Evolutionary conservation across 2,797 vertebrate species (phyloP).

Genomic region (Sebastes jordani): DNA sequence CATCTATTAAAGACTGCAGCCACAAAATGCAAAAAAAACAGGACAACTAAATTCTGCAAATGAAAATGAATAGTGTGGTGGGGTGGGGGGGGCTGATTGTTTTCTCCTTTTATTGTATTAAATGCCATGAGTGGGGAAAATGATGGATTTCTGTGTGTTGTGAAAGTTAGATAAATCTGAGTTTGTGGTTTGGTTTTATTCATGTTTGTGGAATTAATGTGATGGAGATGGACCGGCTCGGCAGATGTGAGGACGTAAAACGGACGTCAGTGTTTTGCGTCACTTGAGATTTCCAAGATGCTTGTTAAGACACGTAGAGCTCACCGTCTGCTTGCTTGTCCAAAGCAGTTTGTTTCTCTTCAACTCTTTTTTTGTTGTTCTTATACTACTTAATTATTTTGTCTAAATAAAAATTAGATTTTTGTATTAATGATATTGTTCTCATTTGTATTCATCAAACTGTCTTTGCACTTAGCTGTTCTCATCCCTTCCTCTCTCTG

Average conservation of each 20-base stretch:
- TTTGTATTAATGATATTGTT: constrained; percentile 27
- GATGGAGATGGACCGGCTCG: not conserved
- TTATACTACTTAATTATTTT: constrained; percentile 55
- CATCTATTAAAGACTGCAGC: constrained; percentile 13
- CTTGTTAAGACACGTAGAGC: not conserved
- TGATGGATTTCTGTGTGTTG: constrained; percentile 8
- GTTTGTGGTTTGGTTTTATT: constrained; percentile 40
- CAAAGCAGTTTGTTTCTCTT: constrained; percentile 22
- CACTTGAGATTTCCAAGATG: not conserved
- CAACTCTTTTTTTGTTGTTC: not conserved
- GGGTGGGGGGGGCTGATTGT: not conserved
- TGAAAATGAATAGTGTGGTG: not conserved
- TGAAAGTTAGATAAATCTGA: not conserved
- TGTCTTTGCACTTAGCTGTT: not conserved
- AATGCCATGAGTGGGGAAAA: not conserved
- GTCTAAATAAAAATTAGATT: constrained; percentile 57
- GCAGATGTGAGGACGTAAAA: not conserved
- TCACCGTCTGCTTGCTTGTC: not conserved
- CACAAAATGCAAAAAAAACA: not conserved
- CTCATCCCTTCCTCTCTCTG: not conserved
- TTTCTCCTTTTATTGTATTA: constrained; percentile 19
- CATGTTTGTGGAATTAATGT: constrained; percentile 4
- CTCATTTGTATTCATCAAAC: constrained; percentile 33
- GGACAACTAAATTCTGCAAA: not conserved
- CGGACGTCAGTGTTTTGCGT: not conserved